These are phyloP conservation scores for Capreolus pygargus DNA, from an alignment of 2,113 vertebrate species.

Conservation along the genomic window DNA sequence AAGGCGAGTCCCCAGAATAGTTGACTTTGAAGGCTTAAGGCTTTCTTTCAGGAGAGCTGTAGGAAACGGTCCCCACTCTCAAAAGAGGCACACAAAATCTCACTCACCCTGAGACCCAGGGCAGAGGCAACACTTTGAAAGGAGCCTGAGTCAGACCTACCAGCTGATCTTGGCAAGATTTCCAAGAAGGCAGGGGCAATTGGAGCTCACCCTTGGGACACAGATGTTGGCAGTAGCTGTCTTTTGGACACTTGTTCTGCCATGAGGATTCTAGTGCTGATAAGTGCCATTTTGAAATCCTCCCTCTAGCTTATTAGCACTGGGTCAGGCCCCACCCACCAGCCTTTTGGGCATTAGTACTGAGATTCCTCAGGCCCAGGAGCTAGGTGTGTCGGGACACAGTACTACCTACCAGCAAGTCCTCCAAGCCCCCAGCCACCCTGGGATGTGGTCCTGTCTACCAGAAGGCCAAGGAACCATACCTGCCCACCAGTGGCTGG, in stretches of 20 bases:
- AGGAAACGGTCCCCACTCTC: background rate
- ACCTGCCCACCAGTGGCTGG: background rate
- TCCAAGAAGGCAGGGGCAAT: background rate
- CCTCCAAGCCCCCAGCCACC: background rate
- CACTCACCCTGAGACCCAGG: background rate
- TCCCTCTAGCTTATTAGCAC: background rate
- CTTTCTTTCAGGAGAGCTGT: background rate
- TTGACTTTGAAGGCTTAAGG: background rate
- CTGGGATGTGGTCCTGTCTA: background rate
- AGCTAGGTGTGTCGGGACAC: background rate
- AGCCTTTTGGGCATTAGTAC: background rate
- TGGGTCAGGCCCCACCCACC: background rate
- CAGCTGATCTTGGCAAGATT: background rate
- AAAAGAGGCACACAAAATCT: background rate
- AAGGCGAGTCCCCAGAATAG: background rate
- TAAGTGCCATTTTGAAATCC: background rate
- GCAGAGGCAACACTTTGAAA: background rate
- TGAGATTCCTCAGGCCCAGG: background rate
- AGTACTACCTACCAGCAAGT: background rate
- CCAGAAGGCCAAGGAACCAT: background rate
- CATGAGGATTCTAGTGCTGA: background rate
- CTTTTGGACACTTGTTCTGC: background rate
- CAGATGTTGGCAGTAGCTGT: background rate
- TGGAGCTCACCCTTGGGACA: background rate
- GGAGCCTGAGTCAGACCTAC: background rate